A percentile compares a stretch with the other conserved stretches of the same genome.
Conservation (phyloP, 2,797 vertebrate species). For the Sparidentex hasta region DNA sequence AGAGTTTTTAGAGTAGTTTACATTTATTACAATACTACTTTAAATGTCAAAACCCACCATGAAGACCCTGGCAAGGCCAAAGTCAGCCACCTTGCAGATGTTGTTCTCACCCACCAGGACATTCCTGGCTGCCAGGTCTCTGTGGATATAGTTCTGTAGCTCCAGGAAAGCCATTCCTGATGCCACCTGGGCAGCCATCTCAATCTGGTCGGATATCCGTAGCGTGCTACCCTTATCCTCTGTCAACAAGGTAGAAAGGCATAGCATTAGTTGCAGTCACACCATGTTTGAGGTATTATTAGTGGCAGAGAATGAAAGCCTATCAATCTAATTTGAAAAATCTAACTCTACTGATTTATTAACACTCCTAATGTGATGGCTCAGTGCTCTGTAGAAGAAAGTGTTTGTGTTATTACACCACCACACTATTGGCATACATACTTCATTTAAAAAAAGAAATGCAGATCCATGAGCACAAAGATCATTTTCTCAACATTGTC, state of each 20-base stretch:
- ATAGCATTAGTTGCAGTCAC: background rate
- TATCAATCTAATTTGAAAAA: background rate
- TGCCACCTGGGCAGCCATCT: conserved; percentile 95
- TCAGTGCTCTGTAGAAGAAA: too few species aligned
- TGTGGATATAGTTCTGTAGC: conserved; percentile 95
- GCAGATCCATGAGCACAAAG: too few species aligned
- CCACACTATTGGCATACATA: too few species aligned
- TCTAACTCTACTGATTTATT: background rate
- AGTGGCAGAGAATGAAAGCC: background rate
- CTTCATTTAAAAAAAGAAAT: too few species aligned
- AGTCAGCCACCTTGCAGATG: conserved; percentile 97
- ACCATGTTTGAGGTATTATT: background rate
- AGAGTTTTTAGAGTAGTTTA: too few species aligned
- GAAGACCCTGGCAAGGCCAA: conserved; percentile 96
- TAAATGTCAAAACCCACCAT: conserved; percentile 81
- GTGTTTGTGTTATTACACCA: too few species aligned
- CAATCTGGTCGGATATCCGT: conserved; percentile 87
- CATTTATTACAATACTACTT: background rate
- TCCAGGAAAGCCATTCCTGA: conserved; percentile 96
- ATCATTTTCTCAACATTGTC: too few species aligned
- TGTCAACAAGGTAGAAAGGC: conserved; percentile 57
- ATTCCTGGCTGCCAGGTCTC: conserved; percentile 96
- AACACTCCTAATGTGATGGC: too few species aligned
- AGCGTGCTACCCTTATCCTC: conserved; percentile 89
- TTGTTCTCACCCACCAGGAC: conserved; percentile 96